A percentile compares a stretch with the other conserved stretches of the same genome.
Evolutionary conservation across 2,113 vertebrate species (phyloP).

Genomic region (Lophotis ruficrista): DNA sequence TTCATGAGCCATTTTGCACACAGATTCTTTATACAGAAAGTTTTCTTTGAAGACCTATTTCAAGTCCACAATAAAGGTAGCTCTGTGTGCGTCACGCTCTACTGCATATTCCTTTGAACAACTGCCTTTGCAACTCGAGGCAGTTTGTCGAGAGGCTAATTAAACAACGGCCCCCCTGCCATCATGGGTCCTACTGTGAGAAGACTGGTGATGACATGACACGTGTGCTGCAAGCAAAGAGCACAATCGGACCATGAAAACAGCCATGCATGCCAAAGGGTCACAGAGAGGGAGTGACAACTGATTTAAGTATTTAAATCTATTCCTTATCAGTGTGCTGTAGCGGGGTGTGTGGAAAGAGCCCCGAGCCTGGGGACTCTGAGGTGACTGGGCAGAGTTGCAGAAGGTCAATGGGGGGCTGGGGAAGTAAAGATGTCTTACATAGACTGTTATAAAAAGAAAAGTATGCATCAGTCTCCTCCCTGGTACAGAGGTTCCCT

Average conservation of each 20-base stretch:
- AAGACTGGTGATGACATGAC: not conserved
- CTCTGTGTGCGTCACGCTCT: not conserved
- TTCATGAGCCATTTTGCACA: not conserved
- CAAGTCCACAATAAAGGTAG: not conserved
- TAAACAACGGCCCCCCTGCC: not conserved
- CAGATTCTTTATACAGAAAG: not conserved
- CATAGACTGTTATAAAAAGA: not conserved
- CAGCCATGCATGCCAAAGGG: not conserved
- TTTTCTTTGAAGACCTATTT: constrained; percentile 6
- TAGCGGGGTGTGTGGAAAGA: not conserved
- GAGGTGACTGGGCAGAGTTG: fast-evolving
- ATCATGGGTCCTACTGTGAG: not conserved
- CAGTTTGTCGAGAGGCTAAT: not conserved
- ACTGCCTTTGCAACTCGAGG: not conserved
- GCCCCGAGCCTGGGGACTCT: fast-evolving
- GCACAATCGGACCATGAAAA: not conserved
- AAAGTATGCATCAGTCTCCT: not conserved
- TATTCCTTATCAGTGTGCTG: not conserved
- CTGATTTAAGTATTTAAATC: not conserved
- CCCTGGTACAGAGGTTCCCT: not conserved
- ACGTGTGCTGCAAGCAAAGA: not conserved
- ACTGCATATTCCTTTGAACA: not conserved
- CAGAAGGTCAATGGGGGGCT: fast-evolving
- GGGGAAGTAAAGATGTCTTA: not conserved
- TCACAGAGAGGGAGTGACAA: not conserved